Evolutionary conservation across 2,888 invertebrate genomes (phyloP).

Genomic region (Heteromyza rotundicornis): DNA sequence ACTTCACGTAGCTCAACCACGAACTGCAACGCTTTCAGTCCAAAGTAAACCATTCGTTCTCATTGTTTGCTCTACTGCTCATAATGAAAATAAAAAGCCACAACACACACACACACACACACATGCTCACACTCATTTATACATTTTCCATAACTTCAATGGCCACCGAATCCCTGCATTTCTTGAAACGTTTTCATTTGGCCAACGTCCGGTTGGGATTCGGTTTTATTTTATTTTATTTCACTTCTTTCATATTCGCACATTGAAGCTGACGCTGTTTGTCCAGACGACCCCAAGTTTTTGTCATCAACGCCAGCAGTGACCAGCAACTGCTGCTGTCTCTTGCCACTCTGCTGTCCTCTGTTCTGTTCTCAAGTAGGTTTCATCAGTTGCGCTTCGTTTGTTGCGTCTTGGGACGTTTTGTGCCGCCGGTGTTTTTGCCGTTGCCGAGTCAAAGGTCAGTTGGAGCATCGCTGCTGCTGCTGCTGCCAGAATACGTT

Average conservation of each 20-base stretch:
- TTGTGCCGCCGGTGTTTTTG: slow-evolving; percentile 26
- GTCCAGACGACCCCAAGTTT: slow-evolving; percentile 58
- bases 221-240: slow-evolving; percentile 6
- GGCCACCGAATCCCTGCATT: slow-evolving; percentile 29
- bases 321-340: slow-evolving; percentile 16
- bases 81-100: slow-evolving; percentile 38
- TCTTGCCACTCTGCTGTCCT: slow-evolving; percentile 28
- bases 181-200: slow-evolving; percentile 46
- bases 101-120: slow-evolving; percentile 26
- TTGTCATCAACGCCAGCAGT: slow-evolving; percentile 28
- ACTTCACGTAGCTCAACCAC: slow-evolving; percentile 17
- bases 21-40: not conserved
- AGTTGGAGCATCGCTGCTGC: slow-evolving; percentile 33
- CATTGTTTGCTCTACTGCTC: slow-evolving; percentile 39
- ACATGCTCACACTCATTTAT: slow-evolving; percentile 18
- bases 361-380: slow-evolving; percentile 43
- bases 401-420: slow-evolving; percentile 23
- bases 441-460: slow-evolving; percentile 50
- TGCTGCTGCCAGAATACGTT: slow-evolving; percentile 8
- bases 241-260: not conserved
- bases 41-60: slow-evolving; percentile 19
- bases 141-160: slow-evolving; percentile 12
- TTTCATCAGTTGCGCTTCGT: slow-evolving; percentile 58
- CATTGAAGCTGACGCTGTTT: slow-evolving; percentile 39
- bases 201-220: slow-evolving; percentile 53